Base-by-base conservation (phyloP, 2,797 vertebrate species). In the Neosilurus mollespiculum region DNA sequence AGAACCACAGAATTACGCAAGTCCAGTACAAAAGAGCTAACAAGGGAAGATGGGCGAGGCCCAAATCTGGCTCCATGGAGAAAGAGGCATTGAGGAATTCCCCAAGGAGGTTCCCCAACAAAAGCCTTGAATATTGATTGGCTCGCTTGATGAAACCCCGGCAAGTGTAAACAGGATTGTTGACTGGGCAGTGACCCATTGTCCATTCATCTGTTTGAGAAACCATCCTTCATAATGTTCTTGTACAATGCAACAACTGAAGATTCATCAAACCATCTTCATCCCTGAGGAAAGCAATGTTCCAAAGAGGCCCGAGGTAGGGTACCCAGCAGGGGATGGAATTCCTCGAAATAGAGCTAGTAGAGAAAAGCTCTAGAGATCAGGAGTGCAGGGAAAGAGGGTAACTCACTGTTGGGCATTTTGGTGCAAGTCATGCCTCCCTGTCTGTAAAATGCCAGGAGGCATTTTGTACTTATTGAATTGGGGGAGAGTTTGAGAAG, bases 241-340 rank as follows among this genome's bases (percentile, higher is more conserved):
- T 43, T 61, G 22, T 61, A 49, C 58, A 61, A 24, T 34, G 70
- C 75, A 87, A 88, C 78, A 83, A 84, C 73, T 84, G 82, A 53
- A 26, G 30, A 59, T 61, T 24, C n/a, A 43, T 77, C 24, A 54
- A 24, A 43, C 4, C 51, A 34, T 61, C n/a, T 54, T 49, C 34
- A 20, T 24, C 34, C 20, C 58, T 77, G 34, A 59, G 56, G 73
- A 54, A 56, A 78, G 66, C 51, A 82, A 51, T 56, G 87, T 80
- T 65, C 78, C 62, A 77, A 84, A 82, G 24, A 30, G 76, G 64
- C 87, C 61, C 83, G 51, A 18, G 26, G 18, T 58, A 34, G 73
- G 11, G 18, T 43, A n/a, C 22, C 9, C 30, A 61, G 34, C 20
- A n/a, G 12, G 75, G 56, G 75, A 9, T 43, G 58, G 75, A 37